Evolutionary conservation across 1,140 invertebrate species (phyloP), one percentile per base, ranked within the genome.

Genomic region (Bombus pascuorum): DNA sequence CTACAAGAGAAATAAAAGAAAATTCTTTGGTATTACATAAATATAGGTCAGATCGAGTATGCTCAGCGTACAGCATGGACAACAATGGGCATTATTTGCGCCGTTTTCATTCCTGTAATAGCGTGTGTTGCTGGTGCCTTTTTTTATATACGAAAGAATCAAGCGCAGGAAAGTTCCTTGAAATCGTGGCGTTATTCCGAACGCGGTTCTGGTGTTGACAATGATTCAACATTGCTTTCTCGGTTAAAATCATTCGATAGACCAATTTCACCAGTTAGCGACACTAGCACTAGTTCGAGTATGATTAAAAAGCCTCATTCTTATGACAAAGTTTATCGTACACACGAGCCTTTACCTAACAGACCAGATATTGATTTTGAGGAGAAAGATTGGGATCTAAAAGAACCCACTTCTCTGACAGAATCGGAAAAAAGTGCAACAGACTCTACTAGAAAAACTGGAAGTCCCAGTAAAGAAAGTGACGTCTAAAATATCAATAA

Each of bases 241-340:
- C 91, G 92, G 18, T 87, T 91, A 28, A 93, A 91, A 86, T 13
- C 88, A 32, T 92, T 87, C 62, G 89, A 92, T 72, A 92, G 94
- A 79, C 71, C 91, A 1, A 80, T 92, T 44, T 92, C 93, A 37
- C 91, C 91, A 3, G 85, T 82, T 71, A 92, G 92, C 71, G 93
- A 94, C 37, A 85, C 86, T 57, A 92, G 92, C 89, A 94, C 93
- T 62, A 90, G 93, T 32, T 96, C 96, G 93, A 85, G 85, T 25
- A 92, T 93, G 28, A 85, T 95, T 37, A 97, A 96, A 94, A 97
- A 97, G 93, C 95, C 96, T 87, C 95, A 96, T 82, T 96, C 94
- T 89, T 98, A 98, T 93, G 97, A 98, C 92, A 97, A 96, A 92
- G 96, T 97, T 84, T 98, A 98, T 95, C 95, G 96, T 87, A 98